Conservation (phyloP, 2,888 invertebrate species). For the Cynaeus angustus region DNA sequence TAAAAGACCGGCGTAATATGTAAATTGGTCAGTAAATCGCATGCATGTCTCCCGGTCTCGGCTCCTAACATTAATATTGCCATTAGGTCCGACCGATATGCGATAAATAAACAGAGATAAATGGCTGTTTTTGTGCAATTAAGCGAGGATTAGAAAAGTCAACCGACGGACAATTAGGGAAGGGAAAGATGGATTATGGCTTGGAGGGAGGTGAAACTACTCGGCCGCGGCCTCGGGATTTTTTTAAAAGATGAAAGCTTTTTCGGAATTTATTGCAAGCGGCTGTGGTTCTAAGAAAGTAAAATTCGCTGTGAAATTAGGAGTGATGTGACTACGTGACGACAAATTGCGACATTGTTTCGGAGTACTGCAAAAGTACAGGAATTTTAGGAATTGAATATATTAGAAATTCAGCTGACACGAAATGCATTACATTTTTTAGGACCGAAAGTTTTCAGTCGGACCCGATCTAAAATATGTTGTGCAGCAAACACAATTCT, state of each 20-base stretch:
- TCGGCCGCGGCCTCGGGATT: background rate
- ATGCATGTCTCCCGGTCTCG: constrained; percentile 37
- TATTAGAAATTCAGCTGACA: too few species aligned
- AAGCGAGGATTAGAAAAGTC: constrained; percentile 39
- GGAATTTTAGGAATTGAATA: too few species aligned
- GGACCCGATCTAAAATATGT: too few species aligned
- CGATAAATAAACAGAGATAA: constrained; percentile 45
- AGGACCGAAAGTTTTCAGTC: too few species aligned
- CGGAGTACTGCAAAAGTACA: too few species aligned
- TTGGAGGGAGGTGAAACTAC: background rate
- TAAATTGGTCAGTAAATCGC: constrained; percentile 47
- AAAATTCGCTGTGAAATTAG: background rate
- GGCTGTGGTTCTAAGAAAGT: background rate
- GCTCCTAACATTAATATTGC: constrained; percentile 49
- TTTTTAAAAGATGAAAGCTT: background rate
- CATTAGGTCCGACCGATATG: constrained; percentile 42
- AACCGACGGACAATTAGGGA: constrained; percentile 33
- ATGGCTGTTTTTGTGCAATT: constrained; percentile 43
- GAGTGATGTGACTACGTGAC: too few species aligned
- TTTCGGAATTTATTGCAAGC: background rate
- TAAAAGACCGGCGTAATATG: constrained; percentile 43
- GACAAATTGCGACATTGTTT: too few species aligned
- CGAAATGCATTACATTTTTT: too few species aligned
- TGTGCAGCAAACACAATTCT: too few species aligned
- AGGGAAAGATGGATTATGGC: background rate